Evolutionary conservation across 2,113 vertebrate genomes (phyloP).

Genomic region (Balaeniceps rex): DNA sequence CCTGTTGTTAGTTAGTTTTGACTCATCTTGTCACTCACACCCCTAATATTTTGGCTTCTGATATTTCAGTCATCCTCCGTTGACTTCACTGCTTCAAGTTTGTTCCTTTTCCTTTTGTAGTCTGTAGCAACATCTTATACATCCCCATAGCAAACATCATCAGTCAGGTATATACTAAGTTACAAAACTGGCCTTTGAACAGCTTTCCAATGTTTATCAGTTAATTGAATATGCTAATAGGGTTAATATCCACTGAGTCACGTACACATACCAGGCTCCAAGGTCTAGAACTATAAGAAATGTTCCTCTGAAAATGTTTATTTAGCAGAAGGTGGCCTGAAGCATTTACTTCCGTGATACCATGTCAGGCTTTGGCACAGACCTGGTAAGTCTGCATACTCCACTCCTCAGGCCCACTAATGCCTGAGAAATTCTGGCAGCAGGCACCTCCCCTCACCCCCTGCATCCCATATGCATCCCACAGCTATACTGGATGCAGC

Average conservation of each 20-base stretch:
- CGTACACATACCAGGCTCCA: background rate
- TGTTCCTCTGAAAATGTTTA: background rate
- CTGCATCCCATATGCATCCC: background rate
- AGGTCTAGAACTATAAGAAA: background rate
- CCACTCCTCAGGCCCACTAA: too few relatives aligned
- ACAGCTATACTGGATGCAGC: background rate
- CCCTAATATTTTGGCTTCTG: background rate
- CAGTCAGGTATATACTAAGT: background rate
- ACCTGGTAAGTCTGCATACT: background rate
- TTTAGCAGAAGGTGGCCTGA: background rate
- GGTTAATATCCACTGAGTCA: background rate
- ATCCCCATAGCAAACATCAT: background rate
- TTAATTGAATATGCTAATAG: background rate
- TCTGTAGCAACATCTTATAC: background rate
- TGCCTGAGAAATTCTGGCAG: background rate
- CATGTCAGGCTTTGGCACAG: fast-evolving
- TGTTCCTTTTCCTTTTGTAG: background rate
- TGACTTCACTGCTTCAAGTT: background rate
- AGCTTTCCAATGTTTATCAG: background rate
- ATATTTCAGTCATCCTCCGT: background rate
- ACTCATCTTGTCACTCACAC: background rate
- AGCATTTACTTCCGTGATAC: background rate
- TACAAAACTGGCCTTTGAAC: background rate
- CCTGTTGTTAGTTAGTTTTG: background rate
- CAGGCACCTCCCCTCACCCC: background rate